These are phyloP conservation scores for Gymnarchus niloticus DNA, from an alignment of 2,113 vertebrate genomes.

Conservation along the genomic window DNA sequence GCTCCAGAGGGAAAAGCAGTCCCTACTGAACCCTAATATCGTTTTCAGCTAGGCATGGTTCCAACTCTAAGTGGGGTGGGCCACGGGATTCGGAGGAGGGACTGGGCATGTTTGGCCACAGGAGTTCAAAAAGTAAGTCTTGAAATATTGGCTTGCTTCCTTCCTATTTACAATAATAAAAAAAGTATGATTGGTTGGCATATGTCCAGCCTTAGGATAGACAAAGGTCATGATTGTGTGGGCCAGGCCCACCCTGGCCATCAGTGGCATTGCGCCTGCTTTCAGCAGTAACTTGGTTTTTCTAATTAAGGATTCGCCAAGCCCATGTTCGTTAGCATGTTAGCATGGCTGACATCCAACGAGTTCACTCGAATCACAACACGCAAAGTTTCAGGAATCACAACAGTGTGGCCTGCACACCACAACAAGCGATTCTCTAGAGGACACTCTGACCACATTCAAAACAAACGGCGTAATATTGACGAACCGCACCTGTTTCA, in stretches of 20 bases:
- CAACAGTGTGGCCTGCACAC: constrained; percentile 60
- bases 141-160: background rate
- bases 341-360: background rate
- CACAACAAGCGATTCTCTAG: constrained; percentile 32
- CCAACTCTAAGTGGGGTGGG: background rate
- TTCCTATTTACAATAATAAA: background rate
- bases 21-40: background rate
- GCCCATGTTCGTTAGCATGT: background rate
- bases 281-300: background rate
- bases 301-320: background rate
- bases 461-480: constrained; percentile 15
- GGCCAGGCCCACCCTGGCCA: background rate
- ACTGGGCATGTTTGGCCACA: background rate
- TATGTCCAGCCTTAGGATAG: background rate
- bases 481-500: constrained; percentile 32
- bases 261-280: background rate
- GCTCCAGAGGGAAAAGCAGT: background rate
- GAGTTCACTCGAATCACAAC: constrained; percentile 10
- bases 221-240: no score
- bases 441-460: constrained; percentile 34
- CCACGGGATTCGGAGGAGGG: background rate
- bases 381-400: constrained; percentile 17
- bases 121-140: background rate
- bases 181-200: background rate
- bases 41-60: background rate